These are phyloP conservation scores for Tolypeutes matacus DNA, from an alignment of 2,797 vertebrate species.

Conservation along the genomic window DNA sequence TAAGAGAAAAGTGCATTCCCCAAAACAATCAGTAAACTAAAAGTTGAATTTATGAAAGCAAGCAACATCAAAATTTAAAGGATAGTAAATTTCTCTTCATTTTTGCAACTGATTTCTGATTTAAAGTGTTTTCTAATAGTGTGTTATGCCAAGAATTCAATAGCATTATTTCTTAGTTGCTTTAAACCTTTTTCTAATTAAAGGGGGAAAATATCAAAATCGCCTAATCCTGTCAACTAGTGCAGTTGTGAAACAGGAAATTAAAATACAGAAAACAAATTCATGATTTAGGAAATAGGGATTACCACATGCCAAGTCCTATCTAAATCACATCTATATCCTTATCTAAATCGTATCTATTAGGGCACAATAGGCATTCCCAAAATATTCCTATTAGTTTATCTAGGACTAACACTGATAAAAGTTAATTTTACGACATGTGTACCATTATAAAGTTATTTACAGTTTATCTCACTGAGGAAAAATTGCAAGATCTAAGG, in stretches of 20 bases:
- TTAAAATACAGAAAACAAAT: conserved; percentile 24
- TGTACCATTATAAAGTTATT: background rate
- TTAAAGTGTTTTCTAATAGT: background rate
- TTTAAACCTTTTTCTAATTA: background rate
- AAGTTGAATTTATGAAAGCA: background rate
- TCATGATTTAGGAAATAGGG: background rate
- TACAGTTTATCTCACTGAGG: background rate
- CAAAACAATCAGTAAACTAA: conserved; percentile 30
- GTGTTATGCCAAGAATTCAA: background rate
- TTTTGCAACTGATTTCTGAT: conserved; percentile 14
- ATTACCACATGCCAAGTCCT: background rate
- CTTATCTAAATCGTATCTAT: background rate
- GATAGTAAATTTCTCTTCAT: background rate
- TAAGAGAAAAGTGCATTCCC: background rate
- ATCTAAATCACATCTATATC: background rate
- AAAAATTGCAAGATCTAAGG: background rate
- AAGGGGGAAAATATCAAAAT: background rate
- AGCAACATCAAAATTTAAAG: conserved; percentile 20
- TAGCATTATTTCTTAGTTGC: background rate
- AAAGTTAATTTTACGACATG: background rate
- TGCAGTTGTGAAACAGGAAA: conserved; percentile 29
- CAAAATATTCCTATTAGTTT: background rate
- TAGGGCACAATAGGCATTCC: background rate
- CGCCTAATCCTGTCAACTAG: background rate
- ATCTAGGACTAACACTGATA: background rate